Evolutionary conservation across 2,888 invertebrate genomes (phyloP).

Genomic region (Mimas tiliae): DNA sequence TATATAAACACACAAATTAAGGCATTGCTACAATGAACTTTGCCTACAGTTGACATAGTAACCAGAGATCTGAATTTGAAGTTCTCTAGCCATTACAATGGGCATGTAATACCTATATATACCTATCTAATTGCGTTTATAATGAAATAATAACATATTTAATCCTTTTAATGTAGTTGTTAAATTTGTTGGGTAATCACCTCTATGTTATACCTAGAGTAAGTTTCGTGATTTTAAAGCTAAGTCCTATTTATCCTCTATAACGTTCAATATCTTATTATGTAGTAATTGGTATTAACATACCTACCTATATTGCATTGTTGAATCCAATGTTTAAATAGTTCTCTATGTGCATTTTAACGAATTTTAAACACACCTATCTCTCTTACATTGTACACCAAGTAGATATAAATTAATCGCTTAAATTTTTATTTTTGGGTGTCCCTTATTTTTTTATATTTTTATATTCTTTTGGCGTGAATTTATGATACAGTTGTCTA

Average conservation of each 20-base stretch:
- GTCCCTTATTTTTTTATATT: neutral
- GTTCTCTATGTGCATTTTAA: conserved; percentile 5
- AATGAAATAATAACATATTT: conserved; percentile 53
- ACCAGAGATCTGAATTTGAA: conserved; percentile 7
- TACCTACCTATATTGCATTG: conserved; percentile 18
- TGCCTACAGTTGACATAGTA: neutral
- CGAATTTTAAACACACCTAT: conserved; percentile 3
- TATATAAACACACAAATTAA: neutral
- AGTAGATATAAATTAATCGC: neutral
- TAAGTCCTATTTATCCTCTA: conserved; percentile 68
- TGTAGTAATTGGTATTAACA: conserved; percentile 18
- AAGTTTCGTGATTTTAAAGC: conserved; percentile 71
- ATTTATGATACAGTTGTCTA: conserved; percentile 17
- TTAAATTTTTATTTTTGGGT: neutral
- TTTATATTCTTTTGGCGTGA: neutral
- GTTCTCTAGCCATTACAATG: neutral
- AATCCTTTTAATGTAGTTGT: conserved; percentile 65
- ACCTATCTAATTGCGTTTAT: conserved; percentile 43
- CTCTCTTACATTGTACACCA: neutral
- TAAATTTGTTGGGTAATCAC: conserved; percentile 60
- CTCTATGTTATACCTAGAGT: conserved; percentile 63
- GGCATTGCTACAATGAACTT: neutral
- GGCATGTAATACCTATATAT: neutral
- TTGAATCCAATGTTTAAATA: neutral
- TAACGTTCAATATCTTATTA: conserved; percentile 41